These are phyloP conservation scores for Danio rerio DNA, from an alignment of 2,113 vertebrate genomes.

Conservation along the genomic window GRCz12tu NC_133180.1:29389001-29389500, in stretches of 20 bases:
- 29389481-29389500: conserved; percentile 66
- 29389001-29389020: not conserved
- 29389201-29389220: not conserved
- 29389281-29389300: conserved; percentile 85
- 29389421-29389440: conserved; percentile 69
- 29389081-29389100: conserved; percentile 72
- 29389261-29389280: conserved; percentile 89
- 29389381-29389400: conserved; percentile 79
- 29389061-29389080: not conserved
- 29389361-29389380: conserved; percentile 86
- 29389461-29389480: conserved; percentile 73
- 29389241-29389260: conserved; percentile 85
- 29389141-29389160: conserved; percentile 85
- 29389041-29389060: not conserved
- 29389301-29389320: conserved; percentile 88
- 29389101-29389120: conserved; percentile 90
- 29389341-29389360: conserved; percentile 82
- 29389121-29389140: conserved; percentile 87
- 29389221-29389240: conserved; percentile 67
- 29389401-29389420: conserved; percentile 78
- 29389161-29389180: not conserved
- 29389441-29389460: conserved; percentile 61
- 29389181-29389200: not conserved
- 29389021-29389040: not conserved
- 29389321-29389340: conserved; percentile 91